Evolutionary conservation across 2,797 vertebrate species (phyloP), one percentile per base, ranked within the genome.

Genomic region (Oryzias dopingdopingensis): DNA sequence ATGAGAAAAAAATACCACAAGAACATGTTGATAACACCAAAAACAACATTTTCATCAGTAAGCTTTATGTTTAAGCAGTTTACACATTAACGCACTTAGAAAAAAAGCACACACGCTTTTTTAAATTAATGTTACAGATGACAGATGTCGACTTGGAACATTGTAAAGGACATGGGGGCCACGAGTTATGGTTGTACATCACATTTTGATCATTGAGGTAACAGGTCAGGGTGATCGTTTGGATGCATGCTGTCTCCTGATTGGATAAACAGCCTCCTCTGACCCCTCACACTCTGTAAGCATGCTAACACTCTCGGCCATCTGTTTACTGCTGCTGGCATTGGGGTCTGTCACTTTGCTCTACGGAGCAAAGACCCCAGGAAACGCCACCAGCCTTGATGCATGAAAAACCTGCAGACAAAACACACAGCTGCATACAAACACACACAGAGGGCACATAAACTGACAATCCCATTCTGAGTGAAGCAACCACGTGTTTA

Each of bases 251-350:
- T 70, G 69, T 58, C 47, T 67, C 54, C 41, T 62, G 52, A 70
- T 59, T 54, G 67, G 63, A 41, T 63, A 53, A 77, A 58, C 64
- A 77, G 48, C 49, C 52, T 15, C 50, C 37, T 66, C 46, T 72
- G 75, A 84, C 84, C 85, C 52, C 72, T 65, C 60, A 66, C 67
- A 65, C 52, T 18, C 56, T 14, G 26, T 63, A 74, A 52, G 44
- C 63, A 60, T 49, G 65, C 76, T 56, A 81, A 88, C 83, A 79
- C 26, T n/a, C 68, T 57, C 72, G 48, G 65, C 84, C 88, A 88
- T 91, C 89, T 90, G 89, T 70, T 88, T 71, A 23, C 55, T 44
- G 17, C 77, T 51, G 48, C 23, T 46, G 49, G 67, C 72, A 66
- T 71, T 64, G 58, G 60, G 61, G 51, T 70, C 55, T 44, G 47